Conservation (phyloP, 2,888 invertebrate species). For the Sinhomidia bicolor region DNA sequence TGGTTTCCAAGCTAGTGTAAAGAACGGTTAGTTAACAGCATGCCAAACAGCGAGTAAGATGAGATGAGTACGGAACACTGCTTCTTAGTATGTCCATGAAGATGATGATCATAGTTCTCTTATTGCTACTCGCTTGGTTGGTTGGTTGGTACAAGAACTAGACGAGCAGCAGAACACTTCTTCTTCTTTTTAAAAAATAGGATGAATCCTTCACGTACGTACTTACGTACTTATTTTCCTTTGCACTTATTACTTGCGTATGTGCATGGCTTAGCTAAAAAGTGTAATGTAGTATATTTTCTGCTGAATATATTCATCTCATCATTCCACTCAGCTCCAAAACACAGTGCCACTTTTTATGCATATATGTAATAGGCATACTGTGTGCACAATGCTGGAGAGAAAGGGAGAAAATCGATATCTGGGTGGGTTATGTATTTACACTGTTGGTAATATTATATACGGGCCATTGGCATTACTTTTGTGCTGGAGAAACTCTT, state of each 20-base stretch:
- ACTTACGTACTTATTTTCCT: background rate
- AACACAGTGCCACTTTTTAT: constrained; percentile 27
- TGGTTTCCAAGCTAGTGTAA: background rate
- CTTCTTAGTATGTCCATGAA: constrained; percentile 20
- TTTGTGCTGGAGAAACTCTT: constrained; percentile 16
- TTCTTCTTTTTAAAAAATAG: constrained; percentile 1
- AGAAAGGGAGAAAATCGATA: constrained; percentile 58
- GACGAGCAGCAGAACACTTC: background rate
- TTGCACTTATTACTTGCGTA: constrained; percentile 22
- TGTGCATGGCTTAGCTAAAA: background rate
- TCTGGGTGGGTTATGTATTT: constrained; percentile 60
- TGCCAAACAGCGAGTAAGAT: constrained; percentile 18
- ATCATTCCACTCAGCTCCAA: background rate
- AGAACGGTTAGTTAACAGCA: constrained; percentile 21
- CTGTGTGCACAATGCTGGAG: background rate
- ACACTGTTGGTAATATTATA: constrained; percentile 1
- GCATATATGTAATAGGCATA: constrained; percentile 13
- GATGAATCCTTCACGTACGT: constrained; percentile 7
- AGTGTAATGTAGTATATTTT: background rate
- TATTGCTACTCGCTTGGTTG: constrained; percentile 17
- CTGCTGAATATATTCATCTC: background rate
- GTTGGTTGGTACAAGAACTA: background rate
- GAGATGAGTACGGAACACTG: constrained; percentile 44
- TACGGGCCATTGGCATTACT: background rate
- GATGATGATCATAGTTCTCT: constrained; percentile 25